A percentile compares a stretch with the other conserved stretches of the same genome.
Evolutionary conservation across 2,113 vertebrate species (phyloP).

Genomic region (Hyperoodon ampullatus): DNA sequence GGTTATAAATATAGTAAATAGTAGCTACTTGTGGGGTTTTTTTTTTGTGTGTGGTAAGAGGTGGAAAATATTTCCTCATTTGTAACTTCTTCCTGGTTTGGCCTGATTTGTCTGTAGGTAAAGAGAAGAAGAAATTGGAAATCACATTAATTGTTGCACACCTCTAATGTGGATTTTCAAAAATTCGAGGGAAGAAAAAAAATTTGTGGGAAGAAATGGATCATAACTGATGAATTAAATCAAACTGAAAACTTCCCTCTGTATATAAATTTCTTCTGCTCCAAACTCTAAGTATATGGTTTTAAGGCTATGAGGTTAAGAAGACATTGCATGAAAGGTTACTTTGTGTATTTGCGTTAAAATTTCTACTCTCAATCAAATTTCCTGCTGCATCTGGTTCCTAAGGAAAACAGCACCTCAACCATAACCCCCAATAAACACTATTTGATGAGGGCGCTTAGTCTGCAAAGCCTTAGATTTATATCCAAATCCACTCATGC

Average conservation of each 20-base stretch:
- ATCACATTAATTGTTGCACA: neutral
- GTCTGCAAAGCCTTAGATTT: slow-evolving; percentile 69
- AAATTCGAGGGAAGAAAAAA: neutral
- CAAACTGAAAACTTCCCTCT: slow-evolving; percentile 21
- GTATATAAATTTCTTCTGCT: slow-evolving; percentile 3
- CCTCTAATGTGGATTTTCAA: slow-evolving; percentile 37
- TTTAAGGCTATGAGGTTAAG: slow-evolving; percentile 40
- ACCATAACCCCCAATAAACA: slow-evolving; percentile 50
- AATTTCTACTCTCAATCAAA: slow-evolving; percentile 43
- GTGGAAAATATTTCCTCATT: slow-evolving; percentile 7
- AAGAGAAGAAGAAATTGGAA: slow-evolving; percentile 37
- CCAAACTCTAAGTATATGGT: neutral
- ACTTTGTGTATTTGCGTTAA: slow-evolving; percentile 37
- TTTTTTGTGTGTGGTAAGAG: neutral
- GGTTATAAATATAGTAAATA: slow-evolving; percentile 5
- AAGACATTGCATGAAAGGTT: slow-evolving; percentile 24
- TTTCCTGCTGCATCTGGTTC: slow-evolving; percentile 57
- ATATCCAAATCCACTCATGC: slow-evolving; percentile 61
- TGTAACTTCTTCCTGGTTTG: slow-evolving; percentile 7
- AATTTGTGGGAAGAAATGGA: neutral
- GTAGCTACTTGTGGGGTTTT: neutral
- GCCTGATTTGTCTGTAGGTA: neutral
- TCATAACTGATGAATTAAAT: slow-evolving; percentile 7
- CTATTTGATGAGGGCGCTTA: slow-evolving; percentile 63
- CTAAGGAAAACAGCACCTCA: slow-evolving; percentile 62